Base-by-base conservation (phyloP, 2,113 vertebrate genomes). In the Leptobrachium ailaonicum region DNA sequence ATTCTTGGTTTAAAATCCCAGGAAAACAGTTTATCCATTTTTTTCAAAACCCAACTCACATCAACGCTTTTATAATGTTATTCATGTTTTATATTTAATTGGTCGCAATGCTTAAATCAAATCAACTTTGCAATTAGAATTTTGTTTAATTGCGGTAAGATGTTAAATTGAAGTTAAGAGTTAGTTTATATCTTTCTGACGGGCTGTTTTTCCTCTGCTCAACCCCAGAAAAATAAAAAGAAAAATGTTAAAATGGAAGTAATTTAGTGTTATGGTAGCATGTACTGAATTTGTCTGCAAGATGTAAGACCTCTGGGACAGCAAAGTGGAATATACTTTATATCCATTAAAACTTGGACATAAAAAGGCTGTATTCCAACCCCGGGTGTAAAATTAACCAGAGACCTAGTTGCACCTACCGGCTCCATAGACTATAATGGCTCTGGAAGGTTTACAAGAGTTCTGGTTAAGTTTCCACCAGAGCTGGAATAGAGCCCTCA, bases 61-160 rank as follows among this genome's bases (percentile, higher is more conserved):
- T 41, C 68, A 14, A 54, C 71, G 43, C 56, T 62, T 43, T 72
- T n/a, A 72, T 47, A 72, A 70, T 47, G 56, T 69, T 63, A 13
- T 9, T 72, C 44, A 67, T 73, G 60, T 67, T 80, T 71, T 73
- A 73, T 6, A 80, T 20, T 67, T 80, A 80, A 80, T 80, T 80
- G 77, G 60, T 66, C n/a, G 44, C 47, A 43, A 66, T 41, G 76
- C 14, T 72, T 80, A 80, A 73, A 80, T 80, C 71, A 80, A 73
- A 73, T 78, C 66, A 77, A 56, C 66, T 10, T 80, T 80, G 71
- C 62, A 73, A 80, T 80, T 66, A 73, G 20, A 73, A 73, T 73
- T 77, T 66, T 58, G 62, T 73, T 56, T 73, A 80, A 73, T 73
- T 80, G 77, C 77, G 66, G 64, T 54, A 72, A 67, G 71, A 66